Conservation (phyloP, 2,113 vertebrate genomes). For the Anoplopoma fimbria region DNA sequence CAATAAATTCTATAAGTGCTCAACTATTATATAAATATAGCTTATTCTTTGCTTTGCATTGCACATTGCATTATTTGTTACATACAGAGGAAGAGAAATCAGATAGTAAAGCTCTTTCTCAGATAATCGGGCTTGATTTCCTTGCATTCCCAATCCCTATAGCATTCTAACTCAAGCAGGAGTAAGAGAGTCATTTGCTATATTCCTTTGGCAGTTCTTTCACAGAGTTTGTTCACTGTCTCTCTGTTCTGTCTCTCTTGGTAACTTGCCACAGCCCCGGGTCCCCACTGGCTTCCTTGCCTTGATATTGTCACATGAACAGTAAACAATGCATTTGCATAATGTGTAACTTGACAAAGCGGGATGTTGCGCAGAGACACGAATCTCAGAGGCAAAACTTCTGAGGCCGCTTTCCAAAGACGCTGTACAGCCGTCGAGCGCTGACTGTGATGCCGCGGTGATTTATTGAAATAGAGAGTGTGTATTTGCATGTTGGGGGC, state of each 20-base stretch:
- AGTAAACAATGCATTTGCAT: constrained; percentile 80
- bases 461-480: constrained; percentile 69
- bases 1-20: background rate
- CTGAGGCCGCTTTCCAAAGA: constrained; percentile 54
- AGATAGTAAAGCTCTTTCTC: constrained; percentile 40
- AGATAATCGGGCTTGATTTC: constrained; percentile 62
- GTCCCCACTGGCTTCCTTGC: constrained; percentile 71
- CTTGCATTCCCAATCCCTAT: constrained; percentile 25
- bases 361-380: constrained; percentile 63
- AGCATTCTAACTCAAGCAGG: constrained; percentile 28
- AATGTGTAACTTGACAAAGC: constrained; percentile 75
- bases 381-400: constrained; percentile 72
- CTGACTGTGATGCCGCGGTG: constrained; percentile 61
- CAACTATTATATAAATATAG: background rate
- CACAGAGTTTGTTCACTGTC: constrained; percentile 47
- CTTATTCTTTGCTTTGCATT: constrained; percentile 36
- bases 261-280: constrained; percentile 60
- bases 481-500: constrained; percentile 55
- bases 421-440: constrained; percentile 34
- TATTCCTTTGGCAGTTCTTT: constrained; percentile 58
- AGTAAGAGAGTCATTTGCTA: constrained; percentile 53
- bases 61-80: constrained; percentile 43
- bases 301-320: constrained; percentile 76
- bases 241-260: constrained; percentile 52
- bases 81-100: constrained; percentile 42